Base-by-base conservation (phyloP, 2,113 vertebrate genomes). In the Trichechus manatus region DNA sequence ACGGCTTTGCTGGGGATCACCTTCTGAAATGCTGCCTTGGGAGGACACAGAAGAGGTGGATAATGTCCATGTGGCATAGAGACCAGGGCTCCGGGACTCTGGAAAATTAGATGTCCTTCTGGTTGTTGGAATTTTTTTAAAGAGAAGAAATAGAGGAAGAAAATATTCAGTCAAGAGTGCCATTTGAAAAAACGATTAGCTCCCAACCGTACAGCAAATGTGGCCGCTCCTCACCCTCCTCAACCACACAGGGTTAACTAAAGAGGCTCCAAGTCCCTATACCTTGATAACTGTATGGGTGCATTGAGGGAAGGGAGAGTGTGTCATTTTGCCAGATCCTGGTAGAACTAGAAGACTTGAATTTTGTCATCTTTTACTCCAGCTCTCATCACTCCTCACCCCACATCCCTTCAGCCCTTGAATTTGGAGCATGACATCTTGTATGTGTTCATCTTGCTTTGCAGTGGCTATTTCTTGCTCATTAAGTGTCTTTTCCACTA, bases 21-120 rank as follows among this genome's bases (percentile, higher is more conserved):
- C 90, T n/a, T 99, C 99, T 0, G 98, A 95, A 79, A 97, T 0
- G 87, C 98, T 99, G 5, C 98, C 98, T 59, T 99, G 98, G 1
- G 99, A 99, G 9, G 99, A 99, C 86, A 99, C 98, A 1, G 99
- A 99, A 19, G 98, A 91, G 87, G 98, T 98, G 0, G 98, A 98
- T 4, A 99, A 98, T 0, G 98, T 98, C 99, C 99, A 99, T 0
- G 98, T 96, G 93, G 98, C 14, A 0, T 97, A 98, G 92, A 98
- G 96, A 64, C 98, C 97, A 44, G 99, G 98, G 66, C 95, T 96
- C 96, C 98, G 98, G 0, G 98, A 82, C 70, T 99, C 98, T 0
- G 98, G 74, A 72, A 97, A 95, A 27, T 83, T 98, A 0, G 98
- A 95, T 33, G 97, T 93, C 97, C 98, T 99, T 98, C 98, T 99